Base-by-base conservation (phyloP, 2,113 vertebrate genomes). In the Dicerorhinus sumatrensis region DNA sequence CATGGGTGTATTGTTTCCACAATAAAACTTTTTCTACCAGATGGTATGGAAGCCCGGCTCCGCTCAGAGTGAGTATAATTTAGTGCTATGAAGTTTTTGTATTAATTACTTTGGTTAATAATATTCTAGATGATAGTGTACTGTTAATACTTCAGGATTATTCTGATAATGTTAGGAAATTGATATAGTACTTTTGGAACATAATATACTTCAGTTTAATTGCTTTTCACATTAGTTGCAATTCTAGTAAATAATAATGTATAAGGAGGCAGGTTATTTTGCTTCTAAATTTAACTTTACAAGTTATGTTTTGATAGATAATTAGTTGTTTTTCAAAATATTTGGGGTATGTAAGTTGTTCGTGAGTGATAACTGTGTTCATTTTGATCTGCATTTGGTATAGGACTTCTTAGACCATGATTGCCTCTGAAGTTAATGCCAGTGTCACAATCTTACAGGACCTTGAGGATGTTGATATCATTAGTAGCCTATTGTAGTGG, bases 1-100 rank as follows among this genome's bases (percentile, higher is more conserved):
- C 99, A 99, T 99, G 99, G 99, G 98, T 99, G 99, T 98, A 99
- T 99, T 98, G 99, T 99, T 98, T 99, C 99, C 94, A 99, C 99
- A 97, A 99, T 99, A 99, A 99, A 99, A 99, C 99, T 99, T 96
- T 99, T 99, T 99, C 99, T 99, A 98, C 99, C 99, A 98, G 99
- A 99, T 99, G 99, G 99, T 98, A 99, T 99, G 99, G 99, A 99
- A 99, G 99, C 99, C 92, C 99, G 99, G 70, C 98, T 99, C 56
- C 99, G 99, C 98, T 99, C 99, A 98, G 99, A 99, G 99, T 99
- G 99, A 99, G 99, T 98, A 98, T 95, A 93, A 94, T 89, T 95
- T 98, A 89, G 82, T 94, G 58, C 85, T 88, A 3, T 96, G 80
- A 96, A 88, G 12, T 29, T 92, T 97, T 95, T 92, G 33, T 70